Evolutionary conservation across 2,797 vertebrate genomes (phyloP).

Genomic region (Tachyglossus aculeatus): DNA sequence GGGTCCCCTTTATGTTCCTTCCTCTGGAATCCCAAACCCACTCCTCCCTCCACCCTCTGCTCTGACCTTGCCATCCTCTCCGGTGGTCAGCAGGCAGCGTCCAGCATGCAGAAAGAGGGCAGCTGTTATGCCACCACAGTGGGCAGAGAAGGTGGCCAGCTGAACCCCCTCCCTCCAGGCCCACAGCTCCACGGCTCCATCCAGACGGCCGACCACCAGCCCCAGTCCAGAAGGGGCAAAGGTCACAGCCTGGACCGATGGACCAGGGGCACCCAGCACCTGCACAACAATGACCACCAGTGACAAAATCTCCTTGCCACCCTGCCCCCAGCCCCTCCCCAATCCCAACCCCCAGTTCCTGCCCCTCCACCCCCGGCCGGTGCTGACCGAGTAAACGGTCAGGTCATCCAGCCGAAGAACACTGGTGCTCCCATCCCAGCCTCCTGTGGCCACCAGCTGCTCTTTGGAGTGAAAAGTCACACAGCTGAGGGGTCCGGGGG

Average conservation of each 20-base stretch:
- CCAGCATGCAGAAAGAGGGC: slow-evolving; percentile 77
- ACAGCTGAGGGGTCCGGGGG: slow-evolving; percentile 81
- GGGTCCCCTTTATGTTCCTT: too few relatives aligned
- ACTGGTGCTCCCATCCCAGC: slow-evolving; percentile 80
- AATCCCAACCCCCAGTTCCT: not conserved
- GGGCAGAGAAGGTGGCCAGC: slow-evolving; percentile 82
- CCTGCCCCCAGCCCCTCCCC: not conserved
- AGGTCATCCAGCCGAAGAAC: slow-evolving; percentile 78
- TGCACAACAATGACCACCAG: slow-evolving; percentile 36
- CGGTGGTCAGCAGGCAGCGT: slow-evolving; percentile 77
- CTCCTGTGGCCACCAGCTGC: slow-evolving; percentile 78
- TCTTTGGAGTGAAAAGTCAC: slow-evolving; percentile 80
- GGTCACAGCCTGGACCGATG: slow-evolving; percentile 78
- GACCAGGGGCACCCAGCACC: slow-evolving; percentile 74
- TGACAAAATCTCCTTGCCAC: not conserved
- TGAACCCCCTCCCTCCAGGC: slow-evolving; percentile 75
- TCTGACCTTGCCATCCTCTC: slow-evolving; percentile 82
- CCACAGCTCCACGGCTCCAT: slow-evolving; percentile 85
- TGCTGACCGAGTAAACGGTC: slow-evolving; percentile 51
- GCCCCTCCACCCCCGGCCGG: not conserved
- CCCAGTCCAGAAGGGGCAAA: slow-evolving; percentile 77
- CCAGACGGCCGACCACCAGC: slow-evolving; percentile 80
- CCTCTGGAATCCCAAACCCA: too few relatives aligned
- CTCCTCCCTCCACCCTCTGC: not conserved
- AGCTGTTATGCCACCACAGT: slow-evolving; percentile 71